Evolutionary conservation across 2,113 vertebrate genomes (phyloP).

Genomic region (Anarrhichthys ocellatus): DNA sequence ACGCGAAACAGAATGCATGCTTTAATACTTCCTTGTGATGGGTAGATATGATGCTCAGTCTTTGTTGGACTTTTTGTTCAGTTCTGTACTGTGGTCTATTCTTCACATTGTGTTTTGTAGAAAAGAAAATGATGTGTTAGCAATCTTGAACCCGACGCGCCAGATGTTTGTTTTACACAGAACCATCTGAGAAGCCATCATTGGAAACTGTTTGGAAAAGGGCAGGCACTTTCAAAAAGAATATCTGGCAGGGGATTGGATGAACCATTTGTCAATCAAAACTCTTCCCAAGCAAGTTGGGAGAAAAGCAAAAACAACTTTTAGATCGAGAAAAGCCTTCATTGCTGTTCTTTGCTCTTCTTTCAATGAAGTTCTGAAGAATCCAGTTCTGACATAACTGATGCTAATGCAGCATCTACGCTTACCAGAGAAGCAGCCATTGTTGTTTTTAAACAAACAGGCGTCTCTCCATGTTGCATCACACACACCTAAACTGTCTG

Average conservation of each 20-base stretch:
- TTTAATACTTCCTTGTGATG: slow-evolving; percentile 41
- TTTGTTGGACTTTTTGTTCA: slow-evolving; percentile 23
- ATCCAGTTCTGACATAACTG: background rate
- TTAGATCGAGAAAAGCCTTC: background rate
- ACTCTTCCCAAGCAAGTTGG: background rate
- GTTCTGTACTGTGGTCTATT: slow-evolving; percentile 2
- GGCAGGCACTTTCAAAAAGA: background rate
- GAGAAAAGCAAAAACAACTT: background rate
- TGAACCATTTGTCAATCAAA: background rate
- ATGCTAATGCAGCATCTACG: background rate
- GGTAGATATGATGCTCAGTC: slow-evolving; percentile 17
- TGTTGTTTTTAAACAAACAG: background rate
- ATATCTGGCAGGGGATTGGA: background rate
- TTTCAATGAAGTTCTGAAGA: background rate
- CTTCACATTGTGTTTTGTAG: slow-evolving; percentile 8
- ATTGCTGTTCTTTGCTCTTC: background rate
- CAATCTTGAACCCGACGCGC: background rate
- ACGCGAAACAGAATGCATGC: slow-evolving; percentile 36
- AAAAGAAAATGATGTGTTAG: slow-evolving; percentile 9
- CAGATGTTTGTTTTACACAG: background rate
- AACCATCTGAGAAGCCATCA: background rate
- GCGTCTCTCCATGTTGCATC: background rate
- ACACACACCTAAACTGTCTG: background rate
- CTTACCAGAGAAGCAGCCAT: background rate
- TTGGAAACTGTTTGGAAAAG: background rate